Evolutionary conservation across 1,140 invertebrate species (phyloP), one percentile per base, ranked within the genome.

Genomic region (Conus ventricosus): DNA sequence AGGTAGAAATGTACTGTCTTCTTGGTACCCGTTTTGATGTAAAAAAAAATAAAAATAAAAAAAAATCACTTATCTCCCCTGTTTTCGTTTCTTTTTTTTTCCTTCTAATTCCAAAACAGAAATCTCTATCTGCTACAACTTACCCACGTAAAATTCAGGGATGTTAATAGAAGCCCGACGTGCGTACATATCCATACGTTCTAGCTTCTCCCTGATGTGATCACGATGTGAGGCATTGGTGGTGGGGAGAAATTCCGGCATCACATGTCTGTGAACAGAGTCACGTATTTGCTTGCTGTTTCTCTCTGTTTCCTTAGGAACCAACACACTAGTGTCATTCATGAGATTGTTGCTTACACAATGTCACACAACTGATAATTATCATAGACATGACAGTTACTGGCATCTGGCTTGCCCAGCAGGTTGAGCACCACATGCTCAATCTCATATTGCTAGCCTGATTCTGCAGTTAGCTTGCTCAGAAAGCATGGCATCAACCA

Each of bases 131-230:
- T 39, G 39, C 3, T 39, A 39, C 39, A 60, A 54, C 97, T 95
- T 95, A 97, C 97, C 99, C 93, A 99, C 98, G 96, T 99, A 99
- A 96, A 99, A 99, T 95, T 99, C 98, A 6, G 99, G 99, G 91
- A 99, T 97, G 93, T 97, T 97, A 88, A 99, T 96, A 89, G 97
- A 95, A 87, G 95, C 95, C 92, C 98, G 96, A 88, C 99, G 96
- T 84, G 97, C 97, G 3, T 99, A 92, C 99, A 99, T 99, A 95
- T 99, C 99, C 85, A 96, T 95, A 88, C 99, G 96, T 93, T 99
- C 98, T 17, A 99, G 94, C 94, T 97, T 98, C 95, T 99, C 99
- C 90, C 97, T 95, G 0, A 99, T 92, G 27, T 95, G 91, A 95
- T 99, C 98, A 89, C 99, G 95, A 93, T 96, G 97, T 93, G 97